Evolutionary conservation across 2,113 vertebrate species (phyloP).

Genomic region (Hippocampus mohnikei): DNA sequence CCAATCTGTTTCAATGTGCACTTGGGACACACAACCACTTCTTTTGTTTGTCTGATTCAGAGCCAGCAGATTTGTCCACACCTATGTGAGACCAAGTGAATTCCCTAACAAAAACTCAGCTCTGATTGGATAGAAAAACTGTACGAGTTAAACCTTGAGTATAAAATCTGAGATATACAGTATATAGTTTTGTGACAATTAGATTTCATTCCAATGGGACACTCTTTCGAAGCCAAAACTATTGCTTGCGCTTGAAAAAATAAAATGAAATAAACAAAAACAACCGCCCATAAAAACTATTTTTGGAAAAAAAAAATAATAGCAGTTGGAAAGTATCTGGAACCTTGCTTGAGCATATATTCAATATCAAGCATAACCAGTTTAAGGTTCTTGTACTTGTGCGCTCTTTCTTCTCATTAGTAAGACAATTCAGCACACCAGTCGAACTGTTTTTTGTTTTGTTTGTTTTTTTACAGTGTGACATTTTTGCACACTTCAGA

Average conservation of each 20-base stretch:
- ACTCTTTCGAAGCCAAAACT: background rate
- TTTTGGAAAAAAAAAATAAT: background rate
- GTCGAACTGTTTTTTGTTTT: too few relatives aligned
- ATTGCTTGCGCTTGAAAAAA: background rate
- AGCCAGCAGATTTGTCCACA: background rate
- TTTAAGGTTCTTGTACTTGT: background rate
- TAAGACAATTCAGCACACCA: too few relatives aligned
- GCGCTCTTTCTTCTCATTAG: too few relatives aligned
- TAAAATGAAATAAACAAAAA: background rate
- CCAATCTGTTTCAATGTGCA: conserved; percentile 37
- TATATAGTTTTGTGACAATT: background rate
- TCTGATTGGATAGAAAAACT: background rate
- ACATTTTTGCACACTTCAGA: too few relatives aligned
- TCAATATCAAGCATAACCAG: background rate
- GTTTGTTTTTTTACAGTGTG: too few relatives aligned
- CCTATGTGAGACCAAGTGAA: background rate
- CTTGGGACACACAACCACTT: conserved; percentile 23
- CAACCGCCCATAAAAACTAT: too few relatives aligned
- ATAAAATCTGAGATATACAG: background rate
- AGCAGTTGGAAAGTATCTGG: background rate
- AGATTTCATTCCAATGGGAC: background rate
- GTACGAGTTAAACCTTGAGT: background rate
- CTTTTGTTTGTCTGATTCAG: background rate
- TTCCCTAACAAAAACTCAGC: background rate
- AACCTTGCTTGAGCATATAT: background rate